Evolutionary conservation across 2,113 vertebrate genomes (phyloP), one percentile per base, ranked within the genome.

Genomic region (Amblyornis subalaris): DNA sequence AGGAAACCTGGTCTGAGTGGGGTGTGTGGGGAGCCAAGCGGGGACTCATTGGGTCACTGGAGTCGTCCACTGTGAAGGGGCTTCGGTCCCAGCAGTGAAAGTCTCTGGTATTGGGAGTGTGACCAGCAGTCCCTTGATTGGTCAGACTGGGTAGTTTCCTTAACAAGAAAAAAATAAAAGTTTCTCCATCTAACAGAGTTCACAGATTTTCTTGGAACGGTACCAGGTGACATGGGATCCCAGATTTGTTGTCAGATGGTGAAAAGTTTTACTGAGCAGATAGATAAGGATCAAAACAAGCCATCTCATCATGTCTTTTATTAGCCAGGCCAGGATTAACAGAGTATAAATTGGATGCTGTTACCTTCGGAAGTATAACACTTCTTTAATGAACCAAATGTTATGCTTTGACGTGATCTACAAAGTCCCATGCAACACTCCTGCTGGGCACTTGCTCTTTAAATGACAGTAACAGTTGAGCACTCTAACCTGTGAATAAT

Each of bases 401-500:
- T 71, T 90, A 70, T 36, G 31, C 81, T 94, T 70, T 89, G 84
- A 88, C 6, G 2, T 58, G 64, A 91, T 85, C 86, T 77, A 92
- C 84, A 93, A 86, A 96, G 83, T 26, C 42, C 62, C 35, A 44
- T 44, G 70, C 36, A 40, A 53, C 55, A 84, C 19, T 88, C 85
- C 94, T 95, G 79, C 90, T 90, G 70, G 70, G 94, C 71, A 85
- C 71, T 90, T 89, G 90, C 92, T 97, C 95, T 96, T 97, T 96
- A 94, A 96, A 95, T 72, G 80, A 95, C 88, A 97, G 93, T 69
- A 97, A 95, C 23, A 95, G 83, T 81, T 87, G 70, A 97, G 96
- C 66, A 73, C 79, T 96, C 91, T 71, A 94, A 95, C 93, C 80
- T 65, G 47, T 97, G 82, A 98, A 97, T 98, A 97, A 98, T 97